phyloP scores from a whole-genome alignment of 2,113 vertebrate species.

The Carlito syrichta region DNA sequence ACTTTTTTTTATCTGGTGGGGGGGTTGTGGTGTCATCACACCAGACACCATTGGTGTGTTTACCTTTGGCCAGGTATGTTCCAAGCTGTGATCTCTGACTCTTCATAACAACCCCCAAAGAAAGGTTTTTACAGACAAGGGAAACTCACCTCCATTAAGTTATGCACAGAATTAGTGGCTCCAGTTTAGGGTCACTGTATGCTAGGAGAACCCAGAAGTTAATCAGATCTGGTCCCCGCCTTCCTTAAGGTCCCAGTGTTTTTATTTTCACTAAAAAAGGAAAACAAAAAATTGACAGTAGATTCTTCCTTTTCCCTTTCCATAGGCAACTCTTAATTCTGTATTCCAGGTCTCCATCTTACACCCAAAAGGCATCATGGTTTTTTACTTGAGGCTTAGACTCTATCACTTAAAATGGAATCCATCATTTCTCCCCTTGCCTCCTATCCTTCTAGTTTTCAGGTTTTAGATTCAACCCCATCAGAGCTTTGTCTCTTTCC shows the following conservation, averaged over 20 bases:
- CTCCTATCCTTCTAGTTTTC: background rate
- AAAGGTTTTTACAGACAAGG: background rate
- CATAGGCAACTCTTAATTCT: background rate
- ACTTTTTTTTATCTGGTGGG: background rate
- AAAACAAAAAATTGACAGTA: background rate
- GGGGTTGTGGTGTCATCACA: background rate
- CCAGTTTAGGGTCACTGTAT: background rate
- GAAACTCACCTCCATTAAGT: background rate
- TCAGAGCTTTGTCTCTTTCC: background rate
- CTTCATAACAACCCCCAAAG: background rate
- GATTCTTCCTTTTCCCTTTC: background rate
- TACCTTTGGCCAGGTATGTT: background rate
- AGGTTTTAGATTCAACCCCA: background rate
- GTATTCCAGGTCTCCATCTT: background rate
- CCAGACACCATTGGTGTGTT: background rate
- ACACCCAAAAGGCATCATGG: background rate
- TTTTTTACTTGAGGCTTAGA: background rate
- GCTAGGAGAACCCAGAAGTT: background rate
- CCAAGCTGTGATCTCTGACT: background rate
- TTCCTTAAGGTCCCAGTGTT: background rate
- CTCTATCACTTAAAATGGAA: background rate
- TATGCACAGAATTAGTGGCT: background rate
- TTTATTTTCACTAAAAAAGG: background rate
- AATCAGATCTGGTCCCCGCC: background rate
- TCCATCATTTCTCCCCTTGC: background rate